Evolutionary conservation across 2,888 invertebrate genomes (phyloP), one percentile per base, ranked within the genome.

Genomic region (Leptarthrus brevirostris): DNA sequence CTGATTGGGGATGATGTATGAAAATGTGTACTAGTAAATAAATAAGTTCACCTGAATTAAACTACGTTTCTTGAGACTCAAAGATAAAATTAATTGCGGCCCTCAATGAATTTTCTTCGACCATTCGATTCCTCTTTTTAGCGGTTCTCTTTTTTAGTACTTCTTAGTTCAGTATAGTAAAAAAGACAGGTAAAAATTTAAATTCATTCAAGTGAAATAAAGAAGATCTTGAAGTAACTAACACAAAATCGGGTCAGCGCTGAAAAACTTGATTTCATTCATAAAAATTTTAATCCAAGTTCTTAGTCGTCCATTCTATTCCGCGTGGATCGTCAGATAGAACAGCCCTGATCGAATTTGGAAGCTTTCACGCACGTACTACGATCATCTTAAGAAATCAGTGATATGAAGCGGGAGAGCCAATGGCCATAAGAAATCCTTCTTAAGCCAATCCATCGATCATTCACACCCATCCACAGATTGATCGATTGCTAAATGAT

Each of bases 401-500:
- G 18, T 26, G 66, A 49, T 49, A 49, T 66, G 66, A 47, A 47
- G 24, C 44, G 40, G 64, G 26, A 64, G 40, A 14, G n/a, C 40
- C 14, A 44, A 24, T 26, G 8, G 49, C 49, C 26, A 69, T 34
- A n/a, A 18, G 2, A 20, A n/a, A 16, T 16, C 52, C 12, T 26
- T 30, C 18, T 20, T n/a, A 12, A 20, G 20, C 26, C 24, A 10
- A 54, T 54, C 30, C 54, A 20, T 18, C 16, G 64, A 66, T 66
- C 52, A 52, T 69, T 69, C 69, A 69, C 69, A 69, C 69, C 34
- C 34, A 34, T n/a, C n/a, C n/a, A n/a, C n/a, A n/a, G n/a, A n/a
- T 18, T 52, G 69, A 69, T 69, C 30, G 69, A 58, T 72, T 40
- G 54, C 54, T 71, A 72, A 72, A 58, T 72, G 72, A 72, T 72